Base-by-base conservation (phyloP, 2,888 invertebrate genomes). In the Callyntrura guangdongensis region DNA sequence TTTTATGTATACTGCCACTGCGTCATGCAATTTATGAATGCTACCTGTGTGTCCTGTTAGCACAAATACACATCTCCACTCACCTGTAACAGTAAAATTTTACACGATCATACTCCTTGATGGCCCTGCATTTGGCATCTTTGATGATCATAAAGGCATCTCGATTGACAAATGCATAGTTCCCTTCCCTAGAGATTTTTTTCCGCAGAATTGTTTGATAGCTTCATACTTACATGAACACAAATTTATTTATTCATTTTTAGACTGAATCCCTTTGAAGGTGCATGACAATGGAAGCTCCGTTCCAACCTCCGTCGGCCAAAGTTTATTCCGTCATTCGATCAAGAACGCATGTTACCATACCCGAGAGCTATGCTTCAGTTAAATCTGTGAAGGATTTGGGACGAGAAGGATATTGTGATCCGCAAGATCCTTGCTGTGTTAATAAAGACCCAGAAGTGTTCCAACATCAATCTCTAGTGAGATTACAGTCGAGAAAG, bases 401-500 rank as follows among this genome's bases (percentile, higher is more conserved):
- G 20, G 45, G 12, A 0, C 25, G 1, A 0, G 61, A 11, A 9
- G 82, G 36, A 45, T 82, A 22, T 53, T 83, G 83, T 22, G 83
- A 83, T 64, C 83, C 83, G 0, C 59, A 61, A 17, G 82, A 82
- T 20, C 82, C 82, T n/a, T 82, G 82, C 27, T 82, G 82, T 27
- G 14, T 59, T 36, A 82, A 61, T 11, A 27, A n/a, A 8, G 82
- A 82, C 17, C 59, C 82, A n/a, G 82, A 82, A 17, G 17, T 59
- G 27, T 82, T 82, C 5, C 36, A 61, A 0, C 25, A 82, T 36
- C 5, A 59, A 45, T 17, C 20, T 27, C 1, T 61, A 5, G 20
- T 36, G 1, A 3, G 45, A 20, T 11, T 12, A 4, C 17, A 45
- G 12, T 1, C 27, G 0, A 59, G 61, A 17, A 82, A 59, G n/a